These are phyloP conservation scores for Falco peregrinus DNA, from an alignment of 2,797 vertebrate species.

Conservation along the genomic window DNA sequence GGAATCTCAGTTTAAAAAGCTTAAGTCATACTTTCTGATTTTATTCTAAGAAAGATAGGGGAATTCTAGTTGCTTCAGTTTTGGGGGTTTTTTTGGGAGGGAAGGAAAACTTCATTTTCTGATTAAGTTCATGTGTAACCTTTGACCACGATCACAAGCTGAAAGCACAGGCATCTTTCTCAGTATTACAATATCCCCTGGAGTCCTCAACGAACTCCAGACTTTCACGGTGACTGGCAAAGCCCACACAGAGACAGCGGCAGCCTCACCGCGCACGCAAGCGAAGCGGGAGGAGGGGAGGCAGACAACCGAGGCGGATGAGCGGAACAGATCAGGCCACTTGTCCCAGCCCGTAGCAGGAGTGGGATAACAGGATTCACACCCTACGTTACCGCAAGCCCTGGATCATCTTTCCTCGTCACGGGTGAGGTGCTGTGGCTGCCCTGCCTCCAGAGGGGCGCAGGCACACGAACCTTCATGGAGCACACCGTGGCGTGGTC, in stretches of 20 bases:
- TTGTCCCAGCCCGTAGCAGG: neutral
- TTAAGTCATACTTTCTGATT: neutral
- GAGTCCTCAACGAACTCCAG: neutral
- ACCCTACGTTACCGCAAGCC: neutral
- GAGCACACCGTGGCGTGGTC: constrained; percentile 83
- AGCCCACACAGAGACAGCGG: neutral
- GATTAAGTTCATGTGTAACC: neutral
- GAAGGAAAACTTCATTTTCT: neutral
- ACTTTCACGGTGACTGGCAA: neutral
- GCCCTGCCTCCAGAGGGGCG: neutral
- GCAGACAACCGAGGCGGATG: neutral
- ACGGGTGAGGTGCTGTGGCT: neutral
- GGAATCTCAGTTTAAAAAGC: neutral
- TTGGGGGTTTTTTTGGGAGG: accelerated
- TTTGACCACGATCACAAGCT: neutral
- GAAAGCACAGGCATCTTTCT: neutral
- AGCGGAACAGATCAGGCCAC: neutral
- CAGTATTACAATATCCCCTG: neutral
- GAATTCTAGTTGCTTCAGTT: neutral
- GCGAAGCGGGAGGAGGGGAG: neutral
- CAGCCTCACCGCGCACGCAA: neutral
- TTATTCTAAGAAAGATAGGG: neutral
- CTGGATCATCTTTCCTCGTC: neutral
- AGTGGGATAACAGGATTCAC: neutral
- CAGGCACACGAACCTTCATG: constrained; percentile 78